Base-by-base conservation (phyloP, 2,113 vertebrate species). In the Rhea pennata region DNA sequence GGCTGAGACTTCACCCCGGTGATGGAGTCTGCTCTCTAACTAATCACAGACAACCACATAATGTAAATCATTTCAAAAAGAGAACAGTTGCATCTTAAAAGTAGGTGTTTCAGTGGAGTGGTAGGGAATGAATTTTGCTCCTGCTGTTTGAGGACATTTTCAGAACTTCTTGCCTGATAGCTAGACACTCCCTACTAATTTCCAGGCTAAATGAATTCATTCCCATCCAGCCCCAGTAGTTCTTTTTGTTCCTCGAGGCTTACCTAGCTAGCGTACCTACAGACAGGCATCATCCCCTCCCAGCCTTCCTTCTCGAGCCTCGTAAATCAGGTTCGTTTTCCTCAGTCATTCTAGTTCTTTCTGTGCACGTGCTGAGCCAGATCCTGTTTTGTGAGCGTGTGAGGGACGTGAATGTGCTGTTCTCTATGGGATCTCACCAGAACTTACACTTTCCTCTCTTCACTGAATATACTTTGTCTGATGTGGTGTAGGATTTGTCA, bases 351-450 rank as follows among this genome's bases (percentile, higher is more conserved):
- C 56, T 17, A 33, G 15, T 51, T 92, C 14, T 87, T 1, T 0
- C 42, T 72, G 20, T n/a, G 0, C 19, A 17, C 24, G 7, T 66
- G 33, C 67, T 92, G 44, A 70, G 56, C 77, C 23, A 14, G 23
- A 12, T 86, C 39, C 53, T 50, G 23, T 15, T 58, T 58, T 29
- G 17, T 16, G 74, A 61, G 7, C 8, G 1, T 44, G 39, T 56
- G 50, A 16, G 40, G 83, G 59, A 90, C 76, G 23, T 31, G 71
- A 83, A 65, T n/a, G 13, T 0, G 1, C 42, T 46, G 44, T 0
- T 0, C 36, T 1, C 0, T 27, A 15, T 0, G 1, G 88, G 19
- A 27, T 61, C 44, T 80, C 39, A 56, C 44, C 40, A 33, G 22
- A 74, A 65, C 5, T 33, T 59, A 19, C 33, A 16, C 56, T 19